Conservation (phyloP, 2,888 invertebrate species). For the Acronicta psi region DNA sequence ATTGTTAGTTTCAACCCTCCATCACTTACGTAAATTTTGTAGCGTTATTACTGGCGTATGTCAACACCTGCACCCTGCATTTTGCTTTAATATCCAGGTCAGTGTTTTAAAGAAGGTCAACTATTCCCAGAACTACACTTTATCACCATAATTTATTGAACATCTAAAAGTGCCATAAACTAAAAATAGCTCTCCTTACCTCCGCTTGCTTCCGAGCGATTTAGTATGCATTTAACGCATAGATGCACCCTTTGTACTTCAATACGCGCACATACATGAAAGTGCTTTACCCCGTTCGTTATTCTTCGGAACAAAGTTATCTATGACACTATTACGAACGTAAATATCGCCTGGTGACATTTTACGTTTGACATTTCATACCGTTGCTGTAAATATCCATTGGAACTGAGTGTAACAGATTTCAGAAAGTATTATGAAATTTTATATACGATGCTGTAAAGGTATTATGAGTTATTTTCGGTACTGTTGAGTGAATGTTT, state of each 20-base stretch:
- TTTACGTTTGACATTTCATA: constrained; percentile 11
- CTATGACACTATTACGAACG: constrained; percentile 12
- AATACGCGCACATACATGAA: constrained; percentile 49
- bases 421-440: not conserved
- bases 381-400: constrained; percentile 16
- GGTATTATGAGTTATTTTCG: no score
- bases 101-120: constrained; percentile 5
- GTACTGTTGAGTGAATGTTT: no score
- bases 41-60: not conserved
- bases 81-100: constrained; percentile 17
- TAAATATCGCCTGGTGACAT: constrained; percentile 27
- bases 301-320: constrained; percentile 38
- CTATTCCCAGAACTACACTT: constrained; percentile 9
- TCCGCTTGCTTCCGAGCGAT: constrained; percentile 67
- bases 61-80: not conserved
- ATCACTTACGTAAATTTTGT: not conserved
- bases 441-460: no score
- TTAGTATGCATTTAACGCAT: constrained; percentile 73
- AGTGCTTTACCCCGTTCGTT: constrained; percentile 28
- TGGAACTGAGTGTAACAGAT: constrained; percentile 7
- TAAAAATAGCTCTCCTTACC: constrained; percentile 69
- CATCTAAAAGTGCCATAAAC: constrained; percentile 40
- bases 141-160: constrained; percentile 11
- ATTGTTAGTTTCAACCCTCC: not conserved
- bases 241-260: constrained; percentile 74